These are phyloP conservation scores for Parauchenoglanis punctatus DNA, from an alignment of 2,797 vertebrate species.

Conservation along the genomic window DNA sequence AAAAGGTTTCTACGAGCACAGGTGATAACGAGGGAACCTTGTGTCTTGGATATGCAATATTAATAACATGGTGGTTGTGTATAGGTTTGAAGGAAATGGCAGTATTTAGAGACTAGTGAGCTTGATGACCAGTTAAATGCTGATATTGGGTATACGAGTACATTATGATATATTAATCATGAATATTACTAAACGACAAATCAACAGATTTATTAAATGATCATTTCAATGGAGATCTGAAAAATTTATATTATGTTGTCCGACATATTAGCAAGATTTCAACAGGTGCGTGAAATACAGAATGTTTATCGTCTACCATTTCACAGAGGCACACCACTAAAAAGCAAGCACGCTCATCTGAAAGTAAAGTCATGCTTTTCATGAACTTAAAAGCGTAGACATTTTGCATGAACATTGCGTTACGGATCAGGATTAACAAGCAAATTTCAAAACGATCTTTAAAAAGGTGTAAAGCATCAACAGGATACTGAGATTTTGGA, in stretches of 20 bases:
- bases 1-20: conserved; percentile 9
- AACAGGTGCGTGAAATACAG: background rate
- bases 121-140: background rate
- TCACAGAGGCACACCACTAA: background rate
- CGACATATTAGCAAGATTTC: background rate
- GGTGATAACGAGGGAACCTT: background rate
- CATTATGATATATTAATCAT: background rate
- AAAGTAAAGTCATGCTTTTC: background rate
- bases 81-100: background rate
- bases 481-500: no score
- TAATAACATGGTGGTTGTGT: background rate
- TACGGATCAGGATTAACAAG: background rate
- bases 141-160: background rate
- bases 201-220: background rate
- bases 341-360: background rate
- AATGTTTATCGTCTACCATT: background rate
- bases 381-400: background rate
- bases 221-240: background rate
- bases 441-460: background rate
- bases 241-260: background rate
- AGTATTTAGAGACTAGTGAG: background rate
- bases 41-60: background rate
- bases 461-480: background rate
- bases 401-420: background rate
- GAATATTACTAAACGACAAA: background rate